Evolutionary conservation across 2,888 invertebrate genomes (phyloP), one percentile per base, ranked within the genome.

Genomic region (Aporophyla nigra): DNA sequence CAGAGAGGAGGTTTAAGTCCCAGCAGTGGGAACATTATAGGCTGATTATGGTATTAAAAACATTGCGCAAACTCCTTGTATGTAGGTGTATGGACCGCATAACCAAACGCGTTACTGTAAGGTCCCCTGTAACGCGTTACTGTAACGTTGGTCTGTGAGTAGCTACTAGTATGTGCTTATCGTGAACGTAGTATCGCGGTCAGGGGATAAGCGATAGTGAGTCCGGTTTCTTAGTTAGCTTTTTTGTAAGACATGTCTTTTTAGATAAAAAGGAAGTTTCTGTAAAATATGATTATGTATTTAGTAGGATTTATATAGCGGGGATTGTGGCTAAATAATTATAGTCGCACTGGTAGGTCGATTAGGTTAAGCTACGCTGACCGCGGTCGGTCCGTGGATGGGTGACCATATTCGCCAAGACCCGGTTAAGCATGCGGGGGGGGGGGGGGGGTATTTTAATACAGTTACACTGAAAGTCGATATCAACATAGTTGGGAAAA

Each of bases 161-260:
- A 49, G 69, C 65, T 78, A 79, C 27, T 70, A 16, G 49, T 49
- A 54, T 56, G 72, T 66, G 40, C 62, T 74, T 71, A 80, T 83
- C 68, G 61, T 67, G 70, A 67, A 71, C 62, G 54, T 33, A 51
- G 67, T 83, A 51, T 73, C 49, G n/a, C 40, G 67, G 70, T 71
- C 80, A 56, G 6, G 61, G 83, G 58, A 73, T 80, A 62, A 66
- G 33, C 5, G 51, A n/a, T 59, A 69, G 14, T 14, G 7, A 59
- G 56, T 67, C 33, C 19, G 58, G 19, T 40, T 80, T 75, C 58
- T 68, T 51, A n/a, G 9, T 6, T 40, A 56, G 24, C 1, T 27
- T 61, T 59, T 78, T 70, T 19, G 19, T n/a, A 51, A 27, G 33
- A 27, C 46, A 51, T 51, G 12, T 53, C n/a, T 58, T 65, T 63